Evolutionary conservation across 2,113 vertebrate species (phyloP).

Genomic region (Laterallus jamaicensis): DNA sequence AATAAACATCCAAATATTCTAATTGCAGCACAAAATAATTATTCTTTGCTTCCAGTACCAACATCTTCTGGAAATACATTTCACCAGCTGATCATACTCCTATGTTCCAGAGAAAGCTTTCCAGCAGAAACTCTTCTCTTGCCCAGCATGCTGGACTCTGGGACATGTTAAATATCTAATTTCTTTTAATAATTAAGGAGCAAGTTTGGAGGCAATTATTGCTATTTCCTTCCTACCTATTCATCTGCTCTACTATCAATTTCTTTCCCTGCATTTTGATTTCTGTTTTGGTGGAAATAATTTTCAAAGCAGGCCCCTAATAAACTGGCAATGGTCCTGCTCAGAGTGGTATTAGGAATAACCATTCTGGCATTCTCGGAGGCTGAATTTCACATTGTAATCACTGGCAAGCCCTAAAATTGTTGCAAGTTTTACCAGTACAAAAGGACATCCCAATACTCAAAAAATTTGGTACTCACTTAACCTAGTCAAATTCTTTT

Average conservation of each 20-base stretch:
- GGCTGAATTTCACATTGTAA: constrained; percentile 1
- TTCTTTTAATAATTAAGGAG: constrained; percentile 17
- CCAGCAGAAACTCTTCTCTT: neutral
- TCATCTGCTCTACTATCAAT: neutral
- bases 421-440: constrained; percentile 14
- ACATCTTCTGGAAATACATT: neutral
- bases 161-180: neutral
- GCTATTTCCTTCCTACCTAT: neutral
- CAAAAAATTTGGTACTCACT: constrained; percentile 35
- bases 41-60: neutral
- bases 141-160: neutral
- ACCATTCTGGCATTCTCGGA: neutral
- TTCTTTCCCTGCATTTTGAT: neutral
- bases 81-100: neutral
- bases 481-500: constrained; percentile 72
- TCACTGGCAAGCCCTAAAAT: neutral
- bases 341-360: neutral
- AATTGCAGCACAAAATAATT: neutral
- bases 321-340: neutral
- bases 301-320: neutral
- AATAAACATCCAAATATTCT: neutral
- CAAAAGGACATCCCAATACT: neutral
- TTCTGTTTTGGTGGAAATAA: neutral
- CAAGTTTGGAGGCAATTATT: neutral
- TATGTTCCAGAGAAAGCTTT: neutral